Evolutionary conservation across 2,113 vertebrate genomes (phyloP).

Genomic region (Halcyon malimbica): DNA sequence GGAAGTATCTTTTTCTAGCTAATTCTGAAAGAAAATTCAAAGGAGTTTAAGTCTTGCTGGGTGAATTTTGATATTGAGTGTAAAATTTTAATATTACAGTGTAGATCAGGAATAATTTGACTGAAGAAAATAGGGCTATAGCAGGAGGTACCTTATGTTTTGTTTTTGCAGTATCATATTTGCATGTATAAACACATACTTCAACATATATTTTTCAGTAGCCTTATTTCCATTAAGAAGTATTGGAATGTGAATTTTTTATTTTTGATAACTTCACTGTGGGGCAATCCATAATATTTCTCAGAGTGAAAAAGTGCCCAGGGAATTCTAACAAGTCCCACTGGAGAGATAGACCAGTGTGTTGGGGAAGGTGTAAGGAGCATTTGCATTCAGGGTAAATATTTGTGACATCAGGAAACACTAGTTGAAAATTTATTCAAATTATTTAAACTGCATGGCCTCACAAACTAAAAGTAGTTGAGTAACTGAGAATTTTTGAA

Average conservation of each 20-base stretch:
- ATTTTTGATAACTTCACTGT: not conserved
- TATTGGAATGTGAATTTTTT: not conserved
- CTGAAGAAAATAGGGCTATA: not conserved
- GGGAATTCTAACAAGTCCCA: not conserved
- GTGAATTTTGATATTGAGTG: not conserved
- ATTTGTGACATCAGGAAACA: not conserved
- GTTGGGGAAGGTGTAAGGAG: not conserved
- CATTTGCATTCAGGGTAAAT: not conserved
- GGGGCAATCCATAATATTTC: not conserved
- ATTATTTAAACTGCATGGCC: not conserved
- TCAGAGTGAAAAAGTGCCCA: not conserved
- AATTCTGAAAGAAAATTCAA: not conserved
- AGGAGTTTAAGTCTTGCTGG: not conserved
- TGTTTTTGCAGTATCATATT: not conserved
- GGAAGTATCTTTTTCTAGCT: not conserved
- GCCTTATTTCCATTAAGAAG: not conserved
- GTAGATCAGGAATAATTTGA: not conserved
- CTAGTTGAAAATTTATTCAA: not conserved
- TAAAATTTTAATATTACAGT: fast-evolving
- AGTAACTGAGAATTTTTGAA: not conserved
- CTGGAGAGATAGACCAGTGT: not conserved
- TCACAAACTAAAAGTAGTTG: not conserved
- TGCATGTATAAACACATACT: not conserved
- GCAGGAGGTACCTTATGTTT: not conserved
- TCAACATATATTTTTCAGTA: not conserved